Evolutionary conservation across 2,888 invertebrate genomes (phyloP), one percentile per base, ranked within the genome.

Genomic region (Leucophenga maculata): DNA sequence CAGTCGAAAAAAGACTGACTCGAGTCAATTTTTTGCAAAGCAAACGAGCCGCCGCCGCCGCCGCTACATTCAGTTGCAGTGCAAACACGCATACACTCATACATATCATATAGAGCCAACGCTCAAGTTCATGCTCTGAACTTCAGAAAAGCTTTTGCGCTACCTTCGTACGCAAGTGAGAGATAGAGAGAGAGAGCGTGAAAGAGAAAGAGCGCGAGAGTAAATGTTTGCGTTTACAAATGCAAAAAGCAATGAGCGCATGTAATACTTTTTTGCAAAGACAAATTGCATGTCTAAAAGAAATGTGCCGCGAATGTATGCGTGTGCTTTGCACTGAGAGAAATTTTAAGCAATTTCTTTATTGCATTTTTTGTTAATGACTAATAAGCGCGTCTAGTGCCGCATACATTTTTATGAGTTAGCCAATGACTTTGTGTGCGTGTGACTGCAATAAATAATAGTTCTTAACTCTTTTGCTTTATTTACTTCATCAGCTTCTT

Each of bases 1-100:
- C 80, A 79, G 84, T 84, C 84, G 76, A 79, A 76, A 79, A 76
- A 77, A 81, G 80, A 84, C 83, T 84, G 77, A 79, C 80, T 77
- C 76, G 82, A 78, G 75, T 77, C 80, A 80, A 62, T 62, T 80
- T 81, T 80, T 80, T 78, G 80, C 81, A 79, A 80, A 77, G 59
- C 73, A 67, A 50, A 54, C 32, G 44, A 39, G 13, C 50, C 50
- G n/a, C n/a, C n/a, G n/a, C n/a, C n/a, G n/a, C n/a, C 9, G 52
- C 52, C 52, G 54, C 16, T 22, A 26, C 57, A 57, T n/a, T 50
- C 50, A n/a, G 50, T n/a, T 57, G 78, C 74, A 78, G 73, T 79
- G 76, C 79, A 80, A 64, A 65, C 70, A 72, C 72, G 71, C 60
- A 71, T 71, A 52, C 66, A 68, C 16, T 62, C 64, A 16, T 11